These are phyloP conservation scores for Schizothorax lantsangensis DNA, from an alignment of 2,797 vertebrate genomes.

Conservation along the genomic window DNA sequence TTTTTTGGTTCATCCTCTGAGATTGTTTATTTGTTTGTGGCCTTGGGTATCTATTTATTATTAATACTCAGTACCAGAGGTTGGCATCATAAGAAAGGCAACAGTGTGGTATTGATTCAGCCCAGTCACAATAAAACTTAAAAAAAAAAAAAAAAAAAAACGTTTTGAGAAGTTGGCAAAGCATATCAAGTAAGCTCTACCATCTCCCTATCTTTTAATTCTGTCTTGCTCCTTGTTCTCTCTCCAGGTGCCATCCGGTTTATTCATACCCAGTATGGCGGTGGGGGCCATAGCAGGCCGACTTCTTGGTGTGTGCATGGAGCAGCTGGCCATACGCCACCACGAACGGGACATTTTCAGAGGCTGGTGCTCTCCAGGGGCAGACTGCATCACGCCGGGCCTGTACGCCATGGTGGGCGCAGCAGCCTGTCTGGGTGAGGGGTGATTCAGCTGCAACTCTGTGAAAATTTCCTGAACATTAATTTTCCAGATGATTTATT, in stretches of 20 bases:
- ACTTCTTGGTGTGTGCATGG: slow-evolving; percentile 91
- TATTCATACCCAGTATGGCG: slow-evolving; percentile 98
- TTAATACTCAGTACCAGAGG: neutral
- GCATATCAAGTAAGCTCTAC: neutral
- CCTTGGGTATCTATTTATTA: neutral
- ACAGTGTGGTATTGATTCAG: neutral
- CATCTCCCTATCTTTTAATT: neutral
- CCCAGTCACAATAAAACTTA: neutral
- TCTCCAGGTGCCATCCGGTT: slow-evolving; percentile 91
- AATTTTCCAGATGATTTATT: slow-evolving; percentile 49
- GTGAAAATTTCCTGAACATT: neutral
- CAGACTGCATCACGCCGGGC: slow-evolving; percentile 94
- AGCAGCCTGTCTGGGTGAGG: slow-evolving; percentile 89
- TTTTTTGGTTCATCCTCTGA: neutral
- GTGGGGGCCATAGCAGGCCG: slow-evolving; percentile 93
- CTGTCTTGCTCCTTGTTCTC: neutral
- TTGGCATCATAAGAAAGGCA: neutral
- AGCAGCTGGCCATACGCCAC: slow-evolving; percentile 92
- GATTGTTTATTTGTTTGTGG: too few species aligned
- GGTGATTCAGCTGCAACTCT: slow-evolving; percentile 19
- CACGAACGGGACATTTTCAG: slow-evolving; percentile 89
- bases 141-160: neutral
- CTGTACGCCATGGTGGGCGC: slow-evolving; percentile 98
- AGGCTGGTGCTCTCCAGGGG: slow-evolving; percentile 90
- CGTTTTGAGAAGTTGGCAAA: neutral